Percentiles rank a stretch among this genome's conserved stretches.
These are phyloP conservation scores for Aphidius colemani DNA, from an alignment of 2,888 invertebrate genomes.

Conservation along the genomic window DNA sequence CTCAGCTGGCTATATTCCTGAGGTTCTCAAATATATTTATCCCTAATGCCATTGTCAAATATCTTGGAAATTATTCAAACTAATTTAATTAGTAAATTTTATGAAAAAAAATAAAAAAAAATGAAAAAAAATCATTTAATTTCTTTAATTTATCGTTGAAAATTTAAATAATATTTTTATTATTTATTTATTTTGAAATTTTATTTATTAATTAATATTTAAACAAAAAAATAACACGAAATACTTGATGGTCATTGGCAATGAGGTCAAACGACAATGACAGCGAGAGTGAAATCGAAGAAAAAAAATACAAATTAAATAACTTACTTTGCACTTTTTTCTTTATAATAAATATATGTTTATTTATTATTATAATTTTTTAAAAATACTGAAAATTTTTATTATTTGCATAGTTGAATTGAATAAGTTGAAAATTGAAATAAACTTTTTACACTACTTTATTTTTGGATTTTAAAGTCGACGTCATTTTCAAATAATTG, in stretches of 20 bases:
- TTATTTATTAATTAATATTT: too few relatives aligned
- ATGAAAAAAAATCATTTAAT: too few relatives aligned
- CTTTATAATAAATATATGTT: too few relatives aligned
- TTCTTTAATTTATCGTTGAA: too few relatives aligned
- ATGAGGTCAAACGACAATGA: slow-evolving; percentile 33
- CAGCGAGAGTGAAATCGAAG: slow-evolving; percentile 34
- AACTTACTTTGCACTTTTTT: background rate
- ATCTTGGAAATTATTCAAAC: too few relatives aligned
- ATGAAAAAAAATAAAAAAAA: too few relatives aligned
- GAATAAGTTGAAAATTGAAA: background rate
- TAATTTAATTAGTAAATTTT: too few relatives aligned
- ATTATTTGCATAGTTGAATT: background rate
- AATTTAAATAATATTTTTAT: too few relatives aligned
- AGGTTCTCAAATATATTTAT: slow-evolving; percentile 40
- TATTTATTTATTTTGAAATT: too few relatives aligned
- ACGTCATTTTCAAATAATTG: background rate
- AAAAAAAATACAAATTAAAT: slow-evolving; percentile 14
- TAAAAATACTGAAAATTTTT: too few relatives aligned
- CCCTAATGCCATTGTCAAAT: background rate
- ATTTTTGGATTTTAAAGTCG: background rate
- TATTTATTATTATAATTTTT: background rate
- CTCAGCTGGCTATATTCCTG: slow-evolving; percentile 48
- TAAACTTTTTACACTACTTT: background rate
- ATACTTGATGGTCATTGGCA: slow-evolving; percentile 18
- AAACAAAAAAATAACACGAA: background rate